Evolutionary conservation across 35 echinoderm and acorn worm genomes (phyloP), one percentile per base, ranked within the genome.

Genomic region (Anneissia japonica): DNA sequence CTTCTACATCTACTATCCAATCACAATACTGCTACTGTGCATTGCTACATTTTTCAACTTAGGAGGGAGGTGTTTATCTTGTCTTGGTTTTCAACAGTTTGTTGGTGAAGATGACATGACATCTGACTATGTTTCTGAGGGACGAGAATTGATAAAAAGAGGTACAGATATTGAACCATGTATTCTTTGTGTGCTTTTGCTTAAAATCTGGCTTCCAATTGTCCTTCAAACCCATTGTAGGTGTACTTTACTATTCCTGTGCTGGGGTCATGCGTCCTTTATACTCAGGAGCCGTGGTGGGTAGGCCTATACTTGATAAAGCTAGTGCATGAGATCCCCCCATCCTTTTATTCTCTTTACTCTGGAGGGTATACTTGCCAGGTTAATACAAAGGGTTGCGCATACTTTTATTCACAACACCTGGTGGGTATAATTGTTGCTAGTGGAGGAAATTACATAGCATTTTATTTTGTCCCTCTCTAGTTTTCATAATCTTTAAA

Each of bases 21-120:
- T 99, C 86, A 91, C 86, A 21, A 90, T 99, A 21, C 86, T 88
- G 32, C 41, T 99, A 3, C 88, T 99, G 31, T 99, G 96, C 77
- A 73, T 93, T n/a, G 96, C 96, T 5, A 99, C 96, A 4, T 99
- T 91, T 73, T 92, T 99, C 90, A 89, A 93, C 72, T 92, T 99
- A 1, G 96, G 96, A 23, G 93, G 96, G 82, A 33, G 96, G 12
- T 99, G 91, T 37, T 83, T 99, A 6, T 93, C 96, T 0, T 93
- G 84, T 82, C 92, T 99, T 39, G 96, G 92, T n/a, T 99, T 99
- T 46, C 96, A 99, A 40, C 96, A 99, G 83, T 99, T 99, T 91
- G 92, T 99, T 19, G 96, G 96, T 34, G 96, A 99, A 77, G 96
- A 93, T 31, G 96, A 99, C 34, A 99, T 99, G 96, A 99, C 96